Base-by-base conservation (phyloP, 2,113 vertebrate species). In the Stegostoma tigrinum region DNA sequence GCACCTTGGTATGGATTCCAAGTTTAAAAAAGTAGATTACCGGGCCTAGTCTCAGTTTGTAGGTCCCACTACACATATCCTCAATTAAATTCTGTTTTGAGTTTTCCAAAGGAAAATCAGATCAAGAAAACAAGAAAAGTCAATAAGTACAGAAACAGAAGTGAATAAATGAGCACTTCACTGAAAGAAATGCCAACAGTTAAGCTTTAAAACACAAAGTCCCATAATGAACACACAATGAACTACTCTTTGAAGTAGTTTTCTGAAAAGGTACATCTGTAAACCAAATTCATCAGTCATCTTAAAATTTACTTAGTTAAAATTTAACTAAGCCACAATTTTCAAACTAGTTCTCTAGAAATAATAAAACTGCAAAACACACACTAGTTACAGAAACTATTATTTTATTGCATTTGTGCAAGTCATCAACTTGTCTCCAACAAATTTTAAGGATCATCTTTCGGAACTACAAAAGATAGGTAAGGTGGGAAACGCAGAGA, bases 351-450 rank as follows among this genome's bases (percentile, higher is more conserved):
- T 48, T 42, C 23, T 30, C 12, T 72, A 34, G 24, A 52, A 95
- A 72, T 52, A 72, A 90, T 61, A 42, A 72, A 72, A 52, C 14
- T 70, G 42, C 94, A 61, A 30, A 52, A 72, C 93, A 72, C 93
- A 72, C 24, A 52, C 24, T 72, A 67, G 42, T 48, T 95, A 45
- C 94, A 95, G 42, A 95, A 95, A 95, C 68, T 66, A 93, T 90
- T 90, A 90, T 95, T 95, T 95, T 95, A 95, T 72, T 95, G 93
- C 93, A 94, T 94, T 70, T 94, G 42, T 94, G 93, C 45, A 95
- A 95, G 27, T 95, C 72, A 95, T 52, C 68, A 95, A 95, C 42
- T 72, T 27, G 21, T 72, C 94, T 95, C 42, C 38, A 48, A 30
- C 68, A 95, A 95, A 95, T 72, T 55, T 55, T 52, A 27, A 90